phyloP scores from a whole-genome alignment of 2,888 invertebrate species.

The Drosophila glabriapex region DNA sequence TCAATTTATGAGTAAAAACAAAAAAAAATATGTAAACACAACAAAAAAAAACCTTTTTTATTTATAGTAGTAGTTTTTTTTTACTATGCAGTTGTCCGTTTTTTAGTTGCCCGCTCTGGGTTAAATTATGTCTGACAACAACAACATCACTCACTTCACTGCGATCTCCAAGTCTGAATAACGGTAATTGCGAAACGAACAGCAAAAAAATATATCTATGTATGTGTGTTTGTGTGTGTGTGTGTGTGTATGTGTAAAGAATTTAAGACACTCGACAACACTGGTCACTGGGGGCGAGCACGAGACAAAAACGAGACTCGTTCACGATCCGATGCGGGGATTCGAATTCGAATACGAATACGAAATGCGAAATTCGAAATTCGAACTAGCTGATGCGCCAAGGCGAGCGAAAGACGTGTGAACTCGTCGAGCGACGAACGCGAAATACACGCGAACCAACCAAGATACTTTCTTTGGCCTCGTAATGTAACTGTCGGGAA shows the following conservation, averaged over 20 bases:
- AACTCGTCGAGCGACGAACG: conserved; percentile 85
- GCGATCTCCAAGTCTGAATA: conserved; percentile 49
- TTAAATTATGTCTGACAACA: conserved; percentile 38
- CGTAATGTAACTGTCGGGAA: conserved; percentile 81
- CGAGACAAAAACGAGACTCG: conserved; percentile 64
- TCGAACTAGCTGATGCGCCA: conserved; percentile 50
- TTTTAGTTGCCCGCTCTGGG: conserved; percentile 30
- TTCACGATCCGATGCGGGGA: conserved; percentile 49
- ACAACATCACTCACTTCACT: conserved; percentile 76
- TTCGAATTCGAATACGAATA: conserved; percentile 34
- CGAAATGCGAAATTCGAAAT: conserved; percentile 31
- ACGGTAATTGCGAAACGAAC: conserved; percentile 66
- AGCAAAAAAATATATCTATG: conserved; percentile 50
- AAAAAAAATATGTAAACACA: conserved; percentile 32
- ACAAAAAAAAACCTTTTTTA: conserved; percentile 20
- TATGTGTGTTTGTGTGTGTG: neutral
- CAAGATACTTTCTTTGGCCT: conserved; percentile 85
- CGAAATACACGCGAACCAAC: conserved; percentile 84
- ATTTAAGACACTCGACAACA: conserved; percentile 53
- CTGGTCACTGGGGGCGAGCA: conserved; percentile 40
- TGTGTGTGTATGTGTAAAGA: conserved; percentile 13
- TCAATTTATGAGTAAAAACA: conserved; percentile 26
- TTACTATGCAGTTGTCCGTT: conserved; percentile 29
- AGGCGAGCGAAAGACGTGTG: conserved; percentile 84
- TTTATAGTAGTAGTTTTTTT: conserved; percentile 15